Evolutionary conservation across 2,797 vertebrate genomes (phyloP).

Genomic region (Valencia hispanica): DNA sequence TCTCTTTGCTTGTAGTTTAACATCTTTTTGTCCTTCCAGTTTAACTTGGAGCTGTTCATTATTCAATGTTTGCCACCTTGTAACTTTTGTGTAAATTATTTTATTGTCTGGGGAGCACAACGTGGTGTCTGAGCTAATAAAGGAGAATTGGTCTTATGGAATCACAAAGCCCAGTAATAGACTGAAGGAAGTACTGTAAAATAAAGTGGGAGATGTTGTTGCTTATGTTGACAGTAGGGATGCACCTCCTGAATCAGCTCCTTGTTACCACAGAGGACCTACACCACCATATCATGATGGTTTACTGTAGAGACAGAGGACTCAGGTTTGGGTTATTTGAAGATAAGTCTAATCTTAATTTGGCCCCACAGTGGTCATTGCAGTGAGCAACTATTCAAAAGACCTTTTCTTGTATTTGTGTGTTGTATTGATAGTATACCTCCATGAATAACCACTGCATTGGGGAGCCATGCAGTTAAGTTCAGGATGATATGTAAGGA

Average conservation of each 20-base stretch:
- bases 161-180: not conserved
- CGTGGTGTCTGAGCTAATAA: not conserved
- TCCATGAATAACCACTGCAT: not conserved
- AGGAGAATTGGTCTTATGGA: not conserved
- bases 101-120: not conserved
- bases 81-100: not conserved
- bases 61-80: not conserved
- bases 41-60: not conserved
- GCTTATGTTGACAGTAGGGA: not conserved
- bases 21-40: not conserved
- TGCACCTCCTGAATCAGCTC: not conserved
- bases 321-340: not conserved
- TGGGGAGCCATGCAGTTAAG: too few species aligned
- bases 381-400: not conserved
- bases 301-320: not conserved
- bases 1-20: not conserved
- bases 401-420: too few species aligned
- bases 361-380: not conserved
- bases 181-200: not conserved
- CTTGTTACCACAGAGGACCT: constrained; percentile 2
- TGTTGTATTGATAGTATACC: not conserved
- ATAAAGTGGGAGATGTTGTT: constrained; percentile 1
- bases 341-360: not conserved
- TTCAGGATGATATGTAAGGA: not conserved
- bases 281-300: not conserved